phyloP scores from a whole-genome alignment of 2,888 invertebrate genomes.

The Agonopterix heracliana region DNA sequence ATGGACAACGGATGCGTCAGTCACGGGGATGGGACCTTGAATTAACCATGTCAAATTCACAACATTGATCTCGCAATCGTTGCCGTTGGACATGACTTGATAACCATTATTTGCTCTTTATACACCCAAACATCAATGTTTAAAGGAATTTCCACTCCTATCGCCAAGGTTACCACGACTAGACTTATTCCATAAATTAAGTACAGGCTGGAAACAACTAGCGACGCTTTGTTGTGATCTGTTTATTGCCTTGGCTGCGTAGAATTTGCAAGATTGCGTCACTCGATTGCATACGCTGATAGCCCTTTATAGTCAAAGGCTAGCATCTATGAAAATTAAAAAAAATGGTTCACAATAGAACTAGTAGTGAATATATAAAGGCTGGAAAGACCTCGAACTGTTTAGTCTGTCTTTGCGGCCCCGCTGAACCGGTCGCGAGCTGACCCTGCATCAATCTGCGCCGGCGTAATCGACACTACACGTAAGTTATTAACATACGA shows the following conservation, averaged over 20 bases:
- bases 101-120: slow-evolving; percentile 9
- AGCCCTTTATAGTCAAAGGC: too few species aligned
- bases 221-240: too few species aligned
- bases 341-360: too few species aligned
- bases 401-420: slow-evolving; percentile 59
- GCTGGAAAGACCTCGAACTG: slow-evolving; percentile 53
- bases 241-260: too few species aligned
- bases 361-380: slow-evolving; percentile 52
- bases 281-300: too few species aligned
- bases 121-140: not conserved
- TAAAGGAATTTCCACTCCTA: too few species aligned
- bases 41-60: slow-evolving; percentile 57
- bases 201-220: too few species aligned
- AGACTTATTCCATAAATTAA: too few species aligned
- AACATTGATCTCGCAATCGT: slow-evolving; percentile 33
- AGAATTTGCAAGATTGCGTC: too few species aligned
- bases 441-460: slow-evolving; percentile 22
- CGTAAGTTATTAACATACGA: slow-evolving; percentile 33
- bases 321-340: too few species aligned
- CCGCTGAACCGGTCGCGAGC: slow-evolving; percentile 53
- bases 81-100: slow-evolving; percentile 30
- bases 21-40: slow-evolving; percentile 58
- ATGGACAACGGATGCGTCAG: slow-evolving; percentile 53
- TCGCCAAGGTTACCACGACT: too few species aligned
- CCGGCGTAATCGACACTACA: slow-evolving; percentile 16